Evolutionary conservation across 2,113 vertebrate genomes (phyloP).

Genomic region (Phainopepla nitens): DNA sequence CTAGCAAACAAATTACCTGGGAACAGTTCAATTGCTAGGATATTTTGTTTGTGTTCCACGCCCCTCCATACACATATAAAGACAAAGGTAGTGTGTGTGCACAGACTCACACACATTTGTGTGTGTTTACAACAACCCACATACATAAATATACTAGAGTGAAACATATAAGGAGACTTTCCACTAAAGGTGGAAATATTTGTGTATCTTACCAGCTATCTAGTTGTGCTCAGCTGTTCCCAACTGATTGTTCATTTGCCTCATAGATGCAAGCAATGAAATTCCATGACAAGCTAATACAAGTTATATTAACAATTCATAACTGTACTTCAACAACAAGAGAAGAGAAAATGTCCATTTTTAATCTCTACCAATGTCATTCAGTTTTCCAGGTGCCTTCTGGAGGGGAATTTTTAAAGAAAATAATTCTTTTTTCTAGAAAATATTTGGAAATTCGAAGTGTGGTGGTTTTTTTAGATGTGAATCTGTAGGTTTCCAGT

Average conservation of each 20-base stretch:
- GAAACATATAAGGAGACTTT: not conserved
- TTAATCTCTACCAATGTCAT: not conserved
- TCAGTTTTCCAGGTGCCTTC: not conserved
- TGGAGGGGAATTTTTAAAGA: not conserved
- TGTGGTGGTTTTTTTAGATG: not conserved
- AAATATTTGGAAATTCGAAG: not conserved
- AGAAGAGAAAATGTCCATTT: not conserved
- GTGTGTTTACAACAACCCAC: not conserved
- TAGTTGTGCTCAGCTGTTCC: not conserved
- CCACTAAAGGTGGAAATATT: not conserved
- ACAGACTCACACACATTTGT: not conserved
- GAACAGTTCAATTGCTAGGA: not conserved
- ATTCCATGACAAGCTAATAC: not conserved
- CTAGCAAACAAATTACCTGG: not conserved
- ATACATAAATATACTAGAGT: not conserved
- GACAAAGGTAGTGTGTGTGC: not conserved
- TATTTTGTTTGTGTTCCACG: not conserved
- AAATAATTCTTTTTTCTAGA: not conserved
- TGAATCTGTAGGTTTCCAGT: not conserved
- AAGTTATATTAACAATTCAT: not conserved
- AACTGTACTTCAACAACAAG: not conserved
- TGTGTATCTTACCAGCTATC: not conserved
- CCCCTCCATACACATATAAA: rapidly evolving
- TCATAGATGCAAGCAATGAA: not conserved
- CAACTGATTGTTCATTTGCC: not conserved